Conservation (phyloP, 2,113 vertebrate genomes). For the Hymenochirus boettgeri region DNA sequence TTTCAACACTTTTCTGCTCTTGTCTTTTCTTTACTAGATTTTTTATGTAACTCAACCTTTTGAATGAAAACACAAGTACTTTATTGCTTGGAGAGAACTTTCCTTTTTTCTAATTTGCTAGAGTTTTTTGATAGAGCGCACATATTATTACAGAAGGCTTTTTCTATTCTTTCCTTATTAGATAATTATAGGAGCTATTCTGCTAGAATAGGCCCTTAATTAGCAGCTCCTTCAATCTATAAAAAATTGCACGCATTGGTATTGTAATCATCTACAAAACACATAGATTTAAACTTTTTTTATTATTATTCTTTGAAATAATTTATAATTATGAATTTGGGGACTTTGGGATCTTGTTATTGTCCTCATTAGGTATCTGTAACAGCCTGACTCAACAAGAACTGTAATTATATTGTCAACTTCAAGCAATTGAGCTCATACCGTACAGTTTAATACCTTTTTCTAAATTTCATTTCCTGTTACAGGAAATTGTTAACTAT, state of each 20-base stretch:
- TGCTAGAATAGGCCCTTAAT: slow-evolving; percentile 29
- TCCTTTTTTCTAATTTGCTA: background rate
- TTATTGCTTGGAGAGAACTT: background rate
- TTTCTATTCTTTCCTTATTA: slow-evolving; percentile 34
- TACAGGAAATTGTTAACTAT: too few species aligned
- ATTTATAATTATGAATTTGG: slow-evolving; percentile 36
- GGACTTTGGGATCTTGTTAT: slow-evolving; percentile 13
- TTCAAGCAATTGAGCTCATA: background rate
- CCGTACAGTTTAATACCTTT: too few species aligned
- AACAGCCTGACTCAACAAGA: slow-evolving; percentile 15
- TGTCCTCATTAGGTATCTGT: slow-evolving; percentile 20
- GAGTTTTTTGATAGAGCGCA: background rate
- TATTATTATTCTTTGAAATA: slow-evolving; percentile 21
- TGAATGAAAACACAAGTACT: slow-evolving; percentile 24
- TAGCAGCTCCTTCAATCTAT: slow-evolving; percentile 4
- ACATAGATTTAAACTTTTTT: slow-evolving; percentile 20
- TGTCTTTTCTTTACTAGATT: slow-evolving; percentile 23
- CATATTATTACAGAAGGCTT: slow-evolving; percentile 22
- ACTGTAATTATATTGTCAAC: slow-evolving; percentile 30
- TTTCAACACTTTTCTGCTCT: too few species aligned
- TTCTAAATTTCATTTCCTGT: too few species aligned
- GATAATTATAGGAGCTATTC: slow-evolving; percentile 24
- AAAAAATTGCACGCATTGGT: slow-evolving; percentile 24
- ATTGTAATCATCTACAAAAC: slow-evolving; percentile 19
- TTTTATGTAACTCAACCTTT: slow-evolving; percentile 20